Evolutionary conservation across 1,140 invertebrate genomes (phyloP).

Genomic region (Polypedilum vanderplanki): DNA sequence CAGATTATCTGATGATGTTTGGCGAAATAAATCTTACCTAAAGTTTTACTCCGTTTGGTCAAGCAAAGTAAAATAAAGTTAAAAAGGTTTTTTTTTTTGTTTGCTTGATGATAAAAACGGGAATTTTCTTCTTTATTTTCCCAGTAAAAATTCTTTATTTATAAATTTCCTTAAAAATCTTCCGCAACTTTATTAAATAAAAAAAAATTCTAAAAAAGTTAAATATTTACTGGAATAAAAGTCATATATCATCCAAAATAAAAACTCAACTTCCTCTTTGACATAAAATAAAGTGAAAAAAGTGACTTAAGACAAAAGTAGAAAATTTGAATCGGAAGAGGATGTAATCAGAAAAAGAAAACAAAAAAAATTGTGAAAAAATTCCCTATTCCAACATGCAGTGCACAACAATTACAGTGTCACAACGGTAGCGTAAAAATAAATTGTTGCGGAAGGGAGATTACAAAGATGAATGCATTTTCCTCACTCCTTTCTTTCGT

Average conservation of each 20-base stretch:
- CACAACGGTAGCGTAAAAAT: conserved; percentile 14
- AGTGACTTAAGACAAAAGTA: background rate
- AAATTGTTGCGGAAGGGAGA: conserved; percentile 28
- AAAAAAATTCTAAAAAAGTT: too few species aligned
- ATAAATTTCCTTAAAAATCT: too few species aligned
- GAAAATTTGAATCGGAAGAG: conserved; percentile 23
- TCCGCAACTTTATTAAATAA: too few species aligned
- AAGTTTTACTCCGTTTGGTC: background rate
- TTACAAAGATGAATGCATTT: conserved; percentile 29
- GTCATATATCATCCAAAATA: too few species aligned
- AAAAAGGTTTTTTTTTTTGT: background rate
- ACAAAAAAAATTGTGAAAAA: background rate
- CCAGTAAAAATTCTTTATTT: too few species aligned
- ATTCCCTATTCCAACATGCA: background rate
- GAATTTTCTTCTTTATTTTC: too few species aligned
- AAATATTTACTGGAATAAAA: too few species aligned
- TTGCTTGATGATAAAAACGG: background rate
- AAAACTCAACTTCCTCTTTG: background rate
- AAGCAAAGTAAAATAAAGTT: background rate
- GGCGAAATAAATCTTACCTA: conserved; percentile 5
- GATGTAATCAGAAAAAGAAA: conserved; percentile 6
- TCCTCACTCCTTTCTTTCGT: background rate
- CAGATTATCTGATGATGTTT: background rate
- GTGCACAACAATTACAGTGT: conserved; percentile 11
- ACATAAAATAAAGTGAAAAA: background rate